A percentile compares a stretch with the other conserved stretches of the same genome.
These are phyloP conservation scores for Piliocolobus tephrosceles DNA, from an alignment of 2,113 vertebrate species.

Conservation along the genomic window DNA sequence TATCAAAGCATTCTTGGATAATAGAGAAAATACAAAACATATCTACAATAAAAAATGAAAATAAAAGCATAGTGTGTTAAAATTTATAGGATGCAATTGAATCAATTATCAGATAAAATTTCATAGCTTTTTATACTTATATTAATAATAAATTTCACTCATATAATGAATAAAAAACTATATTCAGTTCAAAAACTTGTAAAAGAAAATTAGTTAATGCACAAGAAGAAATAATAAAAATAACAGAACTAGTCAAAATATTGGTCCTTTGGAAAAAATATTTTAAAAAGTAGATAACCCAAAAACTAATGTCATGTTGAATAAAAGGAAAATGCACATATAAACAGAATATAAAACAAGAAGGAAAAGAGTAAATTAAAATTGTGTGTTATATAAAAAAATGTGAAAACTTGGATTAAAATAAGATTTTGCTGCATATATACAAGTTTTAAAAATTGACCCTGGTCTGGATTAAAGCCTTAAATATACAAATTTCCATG, in stretches of 20 bases:
- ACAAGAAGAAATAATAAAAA: neutral
- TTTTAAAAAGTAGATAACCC: neutral
- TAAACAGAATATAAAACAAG: neutral
- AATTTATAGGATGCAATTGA: neutral
- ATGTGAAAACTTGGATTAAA: neutral
- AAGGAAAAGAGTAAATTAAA: neutral
- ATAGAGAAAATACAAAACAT: neutral
- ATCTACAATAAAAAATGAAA: neutral
- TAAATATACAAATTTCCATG: neutral
- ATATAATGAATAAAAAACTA: neutral
- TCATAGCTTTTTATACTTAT: neutral
- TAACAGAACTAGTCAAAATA: neutral
- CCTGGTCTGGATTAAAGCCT: neutral
- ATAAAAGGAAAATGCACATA: neutral
- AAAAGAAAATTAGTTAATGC: neutral
- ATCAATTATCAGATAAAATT: neutral
- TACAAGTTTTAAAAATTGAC: neutral
- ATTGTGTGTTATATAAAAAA: neutral
- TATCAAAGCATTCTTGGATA: neutral
- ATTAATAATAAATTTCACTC: neutral
- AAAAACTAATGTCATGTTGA: neutral
- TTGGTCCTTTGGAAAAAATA: neutral
- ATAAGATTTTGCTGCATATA: neutral
- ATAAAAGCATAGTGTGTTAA: neutral
- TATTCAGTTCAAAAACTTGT: neutral